These are phyloP conservation scores for Pomacea maculata DNA, from an alignment of 1,140 invertebrate genomes.

Conservation along the genomic window DNA sequence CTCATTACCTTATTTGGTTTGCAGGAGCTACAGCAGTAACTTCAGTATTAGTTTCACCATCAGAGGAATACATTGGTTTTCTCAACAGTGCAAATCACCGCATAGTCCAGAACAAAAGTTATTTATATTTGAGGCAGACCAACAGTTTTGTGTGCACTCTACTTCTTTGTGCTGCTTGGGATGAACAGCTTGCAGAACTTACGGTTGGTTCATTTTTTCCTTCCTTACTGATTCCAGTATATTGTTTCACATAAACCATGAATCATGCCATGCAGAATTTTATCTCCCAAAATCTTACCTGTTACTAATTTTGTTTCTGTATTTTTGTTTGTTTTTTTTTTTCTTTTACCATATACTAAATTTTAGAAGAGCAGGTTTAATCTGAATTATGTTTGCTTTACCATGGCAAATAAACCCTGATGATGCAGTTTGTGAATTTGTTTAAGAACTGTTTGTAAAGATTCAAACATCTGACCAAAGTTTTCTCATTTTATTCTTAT, in stretches of 20 bases:
- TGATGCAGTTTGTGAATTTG: too few species aligned
- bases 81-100: slow-evolving; percentile 19
- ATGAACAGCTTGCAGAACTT: slow-evolving; percentile 32
- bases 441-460: too few species aligned
- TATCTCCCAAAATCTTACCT: too few species aligned
- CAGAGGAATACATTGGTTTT: slow-evolving; percentile 20
- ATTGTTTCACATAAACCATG: too few species aligned
- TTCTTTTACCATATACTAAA: background rate
- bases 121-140: slow-evolving; percentile 24
- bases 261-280: too few species aligned
- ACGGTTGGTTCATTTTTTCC: slow-evolving; percentile 19
- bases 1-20: background rate
- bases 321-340: background rate
- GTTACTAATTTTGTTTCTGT: background rate
- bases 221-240: background rate
- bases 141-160: slow-evolving; percentile 26
- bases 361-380: background rate
- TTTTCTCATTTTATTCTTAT: too few species aligned
- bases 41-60: slow-evolving; percentile 4
- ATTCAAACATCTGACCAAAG: too few species aligned
- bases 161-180: slow-evolving; percentile 25
- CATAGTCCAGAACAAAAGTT: slow-evolving; percentile 29
- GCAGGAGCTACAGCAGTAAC: slow-evolving; percentile 22
- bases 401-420: too few species aligned
- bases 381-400: background rate